A percentile compares a stretch with the other conserved stretches of the same genome.
Evolutionary conservation across 2,797 vertebrate species (phyloP).

Genomic region (Pangasius macronema): DNA sequence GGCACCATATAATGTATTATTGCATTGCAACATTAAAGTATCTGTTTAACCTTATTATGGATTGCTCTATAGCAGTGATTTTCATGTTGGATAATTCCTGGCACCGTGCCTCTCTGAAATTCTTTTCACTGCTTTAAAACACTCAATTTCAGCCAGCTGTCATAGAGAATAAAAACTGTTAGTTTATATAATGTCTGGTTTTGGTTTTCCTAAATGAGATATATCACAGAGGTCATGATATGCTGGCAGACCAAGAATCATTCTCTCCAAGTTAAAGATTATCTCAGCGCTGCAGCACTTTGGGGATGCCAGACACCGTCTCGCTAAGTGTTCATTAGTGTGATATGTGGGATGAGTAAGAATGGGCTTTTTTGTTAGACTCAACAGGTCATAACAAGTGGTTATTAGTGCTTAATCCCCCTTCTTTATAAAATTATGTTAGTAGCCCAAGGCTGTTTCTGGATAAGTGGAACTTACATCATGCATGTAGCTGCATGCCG

Average conservation of each 20-base stretch:
- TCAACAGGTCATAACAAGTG: conserved; percentile 40
- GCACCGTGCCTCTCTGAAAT: neutral
- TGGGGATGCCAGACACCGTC: conserved; percentile 22
- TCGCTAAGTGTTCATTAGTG: conserved; percentile 33
- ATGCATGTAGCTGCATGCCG: neutral
- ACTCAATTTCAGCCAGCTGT: neutral
- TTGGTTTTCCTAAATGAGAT: conserved; percentile 22
- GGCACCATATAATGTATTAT: conserved; percentile 41
- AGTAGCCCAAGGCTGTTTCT: conserved; percentile 19
- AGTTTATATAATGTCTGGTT: conserved; percentile 18
- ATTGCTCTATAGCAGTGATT: conserved; percentile 6
- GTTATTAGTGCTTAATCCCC: conserved; percentile 35
- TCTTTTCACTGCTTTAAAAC: neutral
- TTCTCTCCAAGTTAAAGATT: conserved; percentile 16
- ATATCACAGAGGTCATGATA: conserved; percentile 25
- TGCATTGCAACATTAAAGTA: conserved; percentile 18
- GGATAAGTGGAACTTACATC: neutral
- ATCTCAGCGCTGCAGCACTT: conserved; percentile 34
- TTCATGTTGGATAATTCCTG: neutral
- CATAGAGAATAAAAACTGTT: conserved; percentile 1
- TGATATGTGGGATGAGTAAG: conserved; percentile 48
- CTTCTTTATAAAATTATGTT: conserved; percentile 33
- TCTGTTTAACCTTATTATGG: conserved; percentile 11
- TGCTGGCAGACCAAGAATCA: neutral
- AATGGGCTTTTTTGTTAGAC: conserved; percentile 35